Evolutionary conservation across 1,140 invertebrate species (phyloP), one percentile per base, ranked within the genome.

Genomic region (Amyelois transitella): DNA sequence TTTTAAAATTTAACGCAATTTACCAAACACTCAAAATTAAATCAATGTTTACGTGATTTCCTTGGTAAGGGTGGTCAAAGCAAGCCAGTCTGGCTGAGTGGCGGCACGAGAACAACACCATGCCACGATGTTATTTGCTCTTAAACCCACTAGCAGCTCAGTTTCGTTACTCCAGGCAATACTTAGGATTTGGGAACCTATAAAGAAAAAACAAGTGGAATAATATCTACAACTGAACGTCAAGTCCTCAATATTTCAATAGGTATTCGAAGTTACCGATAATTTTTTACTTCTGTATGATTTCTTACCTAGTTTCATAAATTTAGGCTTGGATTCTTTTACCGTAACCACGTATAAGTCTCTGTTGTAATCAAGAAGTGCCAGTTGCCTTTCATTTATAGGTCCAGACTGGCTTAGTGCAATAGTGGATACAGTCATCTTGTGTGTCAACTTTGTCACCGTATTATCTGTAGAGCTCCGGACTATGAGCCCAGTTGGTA

Each of bases 401-500:
- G 90, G 83, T 3, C 95, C 95, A 66, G 92, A 92, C 85, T 97
- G 94, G 81, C 96, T 96, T 20, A 98, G 77, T 4, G 92, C 92
- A 28, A 98, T 86, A 68, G 93, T 91, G 17, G 92, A 89, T 1
- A 96, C 90, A 8, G 93, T 92, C 67, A 91, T 88, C 18, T 93
- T 92, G 69, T 92, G 92, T 67, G 90, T 81, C 53, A 88, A 90
- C 89, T 78, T 90, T 65, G 78, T 88, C 81, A 89, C 88, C 17
- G 91, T 91, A 79, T 96, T 94, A 43, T 89, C 87, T 0, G 78
- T 64, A 21, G 86, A 85, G 53, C 69, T 92, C 86, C 66, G 94
- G 75, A 61, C 91, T 82, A 88, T 94, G 91, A 69, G 92, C 92
- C 81, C 92, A 91, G 62, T 92, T 73, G 88, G 88, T 8, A 96